Evolutionary conservation across 1,140 invertebrate species (phyloP).

Genomic region (Pteromalus puparum): DNA sequence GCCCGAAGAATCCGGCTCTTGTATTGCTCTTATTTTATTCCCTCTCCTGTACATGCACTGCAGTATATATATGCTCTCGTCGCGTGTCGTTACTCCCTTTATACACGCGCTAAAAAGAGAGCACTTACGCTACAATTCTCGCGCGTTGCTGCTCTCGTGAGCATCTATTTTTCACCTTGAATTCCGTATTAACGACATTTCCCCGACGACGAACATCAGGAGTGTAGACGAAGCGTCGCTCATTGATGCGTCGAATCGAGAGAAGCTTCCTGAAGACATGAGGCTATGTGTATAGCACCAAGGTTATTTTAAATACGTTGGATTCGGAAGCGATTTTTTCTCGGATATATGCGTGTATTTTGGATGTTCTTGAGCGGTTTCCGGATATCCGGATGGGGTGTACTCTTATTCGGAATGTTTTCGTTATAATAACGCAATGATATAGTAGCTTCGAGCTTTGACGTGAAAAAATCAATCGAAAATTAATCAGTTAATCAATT

Average conservation of each 20-base stretch:
- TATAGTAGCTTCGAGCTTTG: too few species aligned
- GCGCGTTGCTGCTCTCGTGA: too few species aligned
- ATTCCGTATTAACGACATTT: background rate
- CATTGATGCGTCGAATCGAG: background rate
- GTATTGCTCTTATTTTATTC: background rate
- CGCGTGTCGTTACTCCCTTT: background rate
- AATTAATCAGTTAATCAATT: too few species aligned
- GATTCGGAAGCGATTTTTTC: background rate
- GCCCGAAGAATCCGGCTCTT: slow-evolving; percentile 33
- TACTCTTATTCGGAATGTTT: too few species aligned
- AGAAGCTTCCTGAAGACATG: background rate
- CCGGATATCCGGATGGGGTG: too few species aligned
- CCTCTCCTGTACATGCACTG: background rate
- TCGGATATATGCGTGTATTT: background rate
- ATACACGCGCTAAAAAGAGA: background rate
- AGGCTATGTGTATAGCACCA: background rate
- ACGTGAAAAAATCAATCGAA: too few species aligned
- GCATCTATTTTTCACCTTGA: slow-evolving; percentile 27
- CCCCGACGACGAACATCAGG: background rate
- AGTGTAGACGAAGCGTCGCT: background rate
- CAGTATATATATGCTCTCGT: background rate
- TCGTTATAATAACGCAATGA: too few species aligned
- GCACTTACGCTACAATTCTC: background rate
- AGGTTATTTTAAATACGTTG: background rate
- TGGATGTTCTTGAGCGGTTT: too few species aligned